These are phyloP conservation scores for Lordiphosa stackelbergi DNA, from an alignment of 1,140 invertebrate genomes.

Conservation along the genomic window DNA sequence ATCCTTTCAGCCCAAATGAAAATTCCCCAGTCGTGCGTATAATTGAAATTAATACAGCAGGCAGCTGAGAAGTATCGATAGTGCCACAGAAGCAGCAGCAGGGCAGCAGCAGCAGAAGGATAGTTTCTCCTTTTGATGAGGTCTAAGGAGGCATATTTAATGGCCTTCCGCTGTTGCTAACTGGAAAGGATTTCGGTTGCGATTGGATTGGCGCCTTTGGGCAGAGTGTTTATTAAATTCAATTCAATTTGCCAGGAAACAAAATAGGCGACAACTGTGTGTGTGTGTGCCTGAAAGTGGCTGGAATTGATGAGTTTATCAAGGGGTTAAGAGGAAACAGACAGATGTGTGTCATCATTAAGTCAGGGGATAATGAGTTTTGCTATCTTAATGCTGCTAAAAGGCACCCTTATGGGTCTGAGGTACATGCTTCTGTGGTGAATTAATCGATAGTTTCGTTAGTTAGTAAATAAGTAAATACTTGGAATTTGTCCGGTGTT, in stretches of 20 bases:
- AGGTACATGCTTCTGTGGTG: neutral
- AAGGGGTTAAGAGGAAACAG: slow-evolving; percentile 10
- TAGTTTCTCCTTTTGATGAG: slow-evolving; percentile 34
- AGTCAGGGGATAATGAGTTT: slow-evolving; percentile 4
- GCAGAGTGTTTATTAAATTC: slow-evolving; percentile 48
- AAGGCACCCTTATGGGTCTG: too few species aligned
- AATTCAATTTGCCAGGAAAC: slow-evolving; percentile 50
- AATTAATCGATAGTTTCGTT: too few species aligned
- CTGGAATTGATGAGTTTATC: slow-evolving; percentile 21
- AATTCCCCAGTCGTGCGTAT: slow-evolving; percentile 73
- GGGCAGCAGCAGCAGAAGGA: slow-evolving; percentile 13
- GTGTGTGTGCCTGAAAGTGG: slow-evolving; percentile 13
- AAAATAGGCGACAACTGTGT: slow-evolving; percentile 25
- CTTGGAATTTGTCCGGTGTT: too few species aligned
- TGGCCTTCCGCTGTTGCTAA: slow-evolving; percentile 22
- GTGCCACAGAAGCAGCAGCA: neutral
- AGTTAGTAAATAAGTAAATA: too few species aligned
- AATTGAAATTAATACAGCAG: slow-evolving; percentile 74
- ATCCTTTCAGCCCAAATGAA: slow-evolving; percentile 70
- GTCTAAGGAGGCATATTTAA: slow-evolving; percentile 35
- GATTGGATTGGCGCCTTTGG: slow-evolving; percentile 12
- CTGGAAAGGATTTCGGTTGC: slow-evolving; percentile 1
- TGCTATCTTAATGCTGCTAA: too few species aligned
- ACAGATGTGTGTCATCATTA: slow-evolving; percentile 11
- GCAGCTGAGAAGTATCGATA: slow-evolving; percentile 42